A percentile compares a stretch with the other conserved stretches of the same genome.
These are phyloP conservation scores for Ursus arctos DNA, from an alignment of 2,113 vertebrate genomes.

Conservation along the genomic window DNA sequence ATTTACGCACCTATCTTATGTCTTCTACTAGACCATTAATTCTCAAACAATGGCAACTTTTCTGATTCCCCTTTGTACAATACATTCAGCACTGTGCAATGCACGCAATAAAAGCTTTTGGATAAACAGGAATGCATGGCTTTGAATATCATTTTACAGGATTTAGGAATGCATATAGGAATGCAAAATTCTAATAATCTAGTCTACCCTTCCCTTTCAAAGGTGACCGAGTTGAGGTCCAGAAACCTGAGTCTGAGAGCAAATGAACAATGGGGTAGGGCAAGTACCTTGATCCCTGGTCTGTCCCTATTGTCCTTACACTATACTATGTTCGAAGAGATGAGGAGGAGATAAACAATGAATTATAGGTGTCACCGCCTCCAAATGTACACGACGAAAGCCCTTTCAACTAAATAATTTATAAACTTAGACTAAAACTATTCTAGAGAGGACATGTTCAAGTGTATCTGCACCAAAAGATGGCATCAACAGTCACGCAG, in stretches of 20 bases:
- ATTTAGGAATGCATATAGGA: background rate
- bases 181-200: constrained; percentile 31
- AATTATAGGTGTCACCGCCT: background rate
- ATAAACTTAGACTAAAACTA: background rate
- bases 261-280: background rate
- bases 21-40: background rate
- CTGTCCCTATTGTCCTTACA: background rate
- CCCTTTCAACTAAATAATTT: background rate
- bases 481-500: background rate
- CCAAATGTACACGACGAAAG: background rate
- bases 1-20: background rate
- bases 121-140: background rate
- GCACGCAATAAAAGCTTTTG: background rate
- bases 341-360: background rate
- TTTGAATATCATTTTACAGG: background rate
- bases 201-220: background rate
- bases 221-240: background rate
- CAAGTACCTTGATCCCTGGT: background rate
- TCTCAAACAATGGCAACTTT: background rate
- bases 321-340: background rate
- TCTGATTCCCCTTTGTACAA: background rate
- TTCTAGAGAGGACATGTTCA: background rate
- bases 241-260: background rate
- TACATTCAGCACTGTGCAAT: background rate
- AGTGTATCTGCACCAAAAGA: background rate